A percentile compares a stretch with the other conserved stretches of the same genome.
Evolutionary conservation across 2,113 vertebrate species (phyloP).

Genomic region (Sylvia atricapilla): DNA sequence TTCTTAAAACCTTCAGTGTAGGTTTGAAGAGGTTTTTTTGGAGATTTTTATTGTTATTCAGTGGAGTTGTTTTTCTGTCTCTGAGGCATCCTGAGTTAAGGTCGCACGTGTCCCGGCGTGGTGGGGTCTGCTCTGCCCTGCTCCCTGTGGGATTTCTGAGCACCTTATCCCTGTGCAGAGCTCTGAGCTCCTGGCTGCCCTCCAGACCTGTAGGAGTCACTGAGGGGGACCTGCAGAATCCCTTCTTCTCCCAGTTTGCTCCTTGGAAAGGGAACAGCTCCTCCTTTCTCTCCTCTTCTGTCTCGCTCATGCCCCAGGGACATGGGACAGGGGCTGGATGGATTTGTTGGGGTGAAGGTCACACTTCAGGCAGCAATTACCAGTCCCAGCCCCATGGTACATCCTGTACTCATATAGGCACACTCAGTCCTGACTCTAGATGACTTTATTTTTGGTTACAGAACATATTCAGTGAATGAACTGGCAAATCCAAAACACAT

Average conservation of each 20-base stretch:
- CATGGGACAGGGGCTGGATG: not conserved
- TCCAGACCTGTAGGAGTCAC: not conserved
- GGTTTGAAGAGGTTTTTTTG: not conserved
- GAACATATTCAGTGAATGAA: not conserved
- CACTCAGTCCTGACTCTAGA: not conserved
- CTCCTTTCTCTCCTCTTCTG: not conserved
- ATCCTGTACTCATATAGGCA: not conserved
- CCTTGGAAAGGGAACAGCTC: not conserved
- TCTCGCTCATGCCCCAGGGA: not conserved
- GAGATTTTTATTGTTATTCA: not conserved
- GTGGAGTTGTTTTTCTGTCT: not conserved
- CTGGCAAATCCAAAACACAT: not conserved
- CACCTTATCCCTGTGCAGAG: not conserved
- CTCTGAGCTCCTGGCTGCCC: not conserved
- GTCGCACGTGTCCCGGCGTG: accelerated
- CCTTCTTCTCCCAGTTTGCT: not conserved
- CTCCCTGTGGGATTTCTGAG: not conserved
- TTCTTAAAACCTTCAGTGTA: not conserved
- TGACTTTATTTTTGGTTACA: not conserved
- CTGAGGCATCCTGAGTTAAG: not conserved
- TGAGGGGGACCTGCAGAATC: not conserved
- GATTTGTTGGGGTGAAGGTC: not conserved
- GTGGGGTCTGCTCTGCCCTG: not conserved
- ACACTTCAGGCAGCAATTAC: not conserved
- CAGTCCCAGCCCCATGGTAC: not conserved